These are phyloP conservation scores for Arion vulgaris DNA, from an alignment of 1,140 invertebrate genomes.

Conservation along the genomic window DNA sequence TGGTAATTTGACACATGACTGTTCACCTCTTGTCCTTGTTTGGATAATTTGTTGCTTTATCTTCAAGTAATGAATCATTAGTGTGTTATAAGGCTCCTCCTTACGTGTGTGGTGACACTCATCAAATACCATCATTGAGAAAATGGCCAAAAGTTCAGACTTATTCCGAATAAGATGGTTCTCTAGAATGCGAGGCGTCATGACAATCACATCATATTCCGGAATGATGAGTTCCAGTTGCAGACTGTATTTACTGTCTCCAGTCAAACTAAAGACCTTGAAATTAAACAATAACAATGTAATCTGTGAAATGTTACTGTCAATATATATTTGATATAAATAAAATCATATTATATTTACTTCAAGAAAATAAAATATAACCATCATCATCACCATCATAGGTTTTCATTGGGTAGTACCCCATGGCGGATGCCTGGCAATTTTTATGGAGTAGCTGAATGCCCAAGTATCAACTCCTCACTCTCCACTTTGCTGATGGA, in stretches of 20 bases:
- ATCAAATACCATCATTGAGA: conserved; percentile 65
- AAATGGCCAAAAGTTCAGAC: conserved; percentile 37
- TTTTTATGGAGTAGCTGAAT: too few species aligned
- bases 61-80: conserved; percentile 61
- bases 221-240: conserved; percentile 49
- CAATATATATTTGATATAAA: too few species aligned
- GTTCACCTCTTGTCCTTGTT: neutral
- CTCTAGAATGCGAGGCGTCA: conserved; percentile 60
- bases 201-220: conserved; percentile 52
- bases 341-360: too few species aligned
- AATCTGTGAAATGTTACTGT: too few species aligned
- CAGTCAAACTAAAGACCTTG: conserved; percentile 33
- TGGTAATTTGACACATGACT: neutral
- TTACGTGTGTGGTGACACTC: conserved; percentile 70
- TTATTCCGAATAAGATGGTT: conserved; percentile 51
- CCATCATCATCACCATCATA: too few species aligned
- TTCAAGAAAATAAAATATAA: too few species aligned
- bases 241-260: conserved; percentile 54
- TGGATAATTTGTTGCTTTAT: neutral
- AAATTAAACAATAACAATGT: neutral
- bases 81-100: conserved; percentile 63
- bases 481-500: too few species aligned
- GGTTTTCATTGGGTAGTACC: too few species aligned
- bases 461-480: too few species aligned
- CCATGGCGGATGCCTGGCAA: too few species aligned